These are phyloP conservation scores for Actenoides hombroni DNA, from an alignment of 2,113 vertebrate species.

Conservation along the genomic window DNA sequence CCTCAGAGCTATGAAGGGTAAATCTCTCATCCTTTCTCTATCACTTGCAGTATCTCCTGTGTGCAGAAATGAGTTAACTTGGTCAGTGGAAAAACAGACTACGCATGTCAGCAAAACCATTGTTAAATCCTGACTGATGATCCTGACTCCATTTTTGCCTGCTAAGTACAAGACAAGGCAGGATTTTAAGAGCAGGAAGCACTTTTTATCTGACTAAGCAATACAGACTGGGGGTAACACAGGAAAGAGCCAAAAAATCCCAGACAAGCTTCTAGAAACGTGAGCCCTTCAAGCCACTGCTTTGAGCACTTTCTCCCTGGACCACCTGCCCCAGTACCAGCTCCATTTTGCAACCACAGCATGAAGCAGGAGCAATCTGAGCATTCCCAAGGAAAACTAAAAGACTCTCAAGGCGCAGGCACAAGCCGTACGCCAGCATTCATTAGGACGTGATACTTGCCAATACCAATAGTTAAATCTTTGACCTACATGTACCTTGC, in stretches of 20 bases:
- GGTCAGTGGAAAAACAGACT: not conserved
- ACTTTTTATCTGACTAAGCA: not conserved
- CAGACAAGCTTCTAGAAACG: not conserved
- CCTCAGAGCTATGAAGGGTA: not conserved
- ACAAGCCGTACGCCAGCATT: fast-evolving
- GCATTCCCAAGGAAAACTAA: not conserved
- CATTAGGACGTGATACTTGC: not conserved
- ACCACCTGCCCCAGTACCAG: not conserved
- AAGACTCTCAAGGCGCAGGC: not conserved
- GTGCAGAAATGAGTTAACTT: fast-evolving
- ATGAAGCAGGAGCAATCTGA: fast-evolving
- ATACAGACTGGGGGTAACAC: not conserved
- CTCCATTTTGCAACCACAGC: not conserved
- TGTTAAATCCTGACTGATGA: not conserved
- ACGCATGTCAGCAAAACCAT: not conserved
- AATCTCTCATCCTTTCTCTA: not conserved
- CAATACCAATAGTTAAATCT: not conserved
- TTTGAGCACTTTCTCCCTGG: not conserved
- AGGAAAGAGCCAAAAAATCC: not conserved
- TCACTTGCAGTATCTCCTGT: not conserved
- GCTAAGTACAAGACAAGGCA: not conserved
- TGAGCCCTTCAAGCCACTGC: not conserved
- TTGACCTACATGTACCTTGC: conserved; percentile 32
- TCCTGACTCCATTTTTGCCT: not conserved
- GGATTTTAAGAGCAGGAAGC: not conserved